Conservation (phyloP, 1,140 invertebrate species). For the Platorchestia sp. region DNA sequence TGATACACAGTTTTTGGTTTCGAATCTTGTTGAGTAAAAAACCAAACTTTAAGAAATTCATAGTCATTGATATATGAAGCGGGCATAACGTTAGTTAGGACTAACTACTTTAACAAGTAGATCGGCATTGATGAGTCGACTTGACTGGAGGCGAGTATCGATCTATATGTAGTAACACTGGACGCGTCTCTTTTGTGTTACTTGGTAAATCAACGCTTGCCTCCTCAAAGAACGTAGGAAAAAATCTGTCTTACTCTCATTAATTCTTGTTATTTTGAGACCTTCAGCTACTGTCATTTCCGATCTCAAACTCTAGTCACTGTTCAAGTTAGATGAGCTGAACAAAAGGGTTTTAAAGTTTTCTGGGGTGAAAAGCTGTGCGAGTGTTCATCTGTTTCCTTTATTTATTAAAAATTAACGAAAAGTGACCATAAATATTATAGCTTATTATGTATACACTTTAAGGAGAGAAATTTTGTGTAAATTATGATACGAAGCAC, state of each 20-base stretch:
- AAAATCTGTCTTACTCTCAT: background rate
- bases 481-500: background rate
- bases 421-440: background rate
- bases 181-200: background rate
- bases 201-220: background rate
- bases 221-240: background rate
- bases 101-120: background rate
- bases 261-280: background rate
- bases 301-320: background rate
- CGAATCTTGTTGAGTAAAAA: background rate
- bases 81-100: background rate
- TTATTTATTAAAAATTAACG: background rate
- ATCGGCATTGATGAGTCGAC: background rate
- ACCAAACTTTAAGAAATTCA: background rate
- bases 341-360: background rate
- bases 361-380: background rate
- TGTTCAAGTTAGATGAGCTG: background rate
- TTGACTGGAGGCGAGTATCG: background rate
- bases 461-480: background rate
- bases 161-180: background rate
- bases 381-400: background rate
- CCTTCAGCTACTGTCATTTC: background rate
- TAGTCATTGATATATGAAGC: background rate
- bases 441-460: background rate
- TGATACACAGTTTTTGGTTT: background rate